These are phyloP conservation scores for Chrysotoxum bicinctum DNA, from an alignment of 2,888 invertebrate genomes.

Conservation along the genomic window DNA sequence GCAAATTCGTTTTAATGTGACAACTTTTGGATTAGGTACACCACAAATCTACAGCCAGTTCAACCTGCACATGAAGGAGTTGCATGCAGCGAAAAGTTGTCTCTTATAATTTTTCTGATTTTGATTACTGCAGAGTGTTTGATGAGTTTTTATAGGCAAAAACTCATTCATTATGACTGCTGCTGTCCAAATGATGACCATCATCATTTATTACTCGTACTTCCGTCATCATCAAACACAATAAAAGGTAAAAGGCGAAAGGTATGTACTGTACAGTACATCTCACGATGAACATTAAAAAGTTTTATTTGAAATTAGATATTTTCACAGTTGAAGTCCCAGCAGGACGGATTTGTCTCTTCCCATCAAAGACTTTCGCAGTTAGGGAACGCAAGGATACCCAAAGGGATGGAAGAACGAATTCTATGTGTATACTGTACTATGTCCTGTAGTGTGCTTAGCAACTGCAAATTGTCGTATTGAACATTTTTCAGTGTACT, in stretches of 20 bases:
- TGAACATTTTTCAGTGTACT: constrained; percentile 46
- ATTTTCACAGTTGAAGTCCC: constrained; percentile 41
- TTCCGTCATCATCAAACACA: background rate
- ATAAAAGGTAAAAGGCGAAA: constrained; percentile 40
- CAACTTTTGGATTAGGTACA: constrained; percentile 48
- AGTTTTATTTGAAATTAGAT: constrained; percentile 18
- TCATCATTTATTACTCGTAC: background rate
- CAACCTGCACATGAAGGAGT: background rate
- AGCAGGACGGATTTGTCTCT: background rate
- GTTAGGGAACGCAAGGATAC: background rate
- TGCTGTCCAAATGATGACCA: constrained; percentile 8
- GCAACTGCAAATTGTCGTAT: constrained; percentile 61
- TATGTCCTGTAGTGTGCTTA: constrained; percentile 13
- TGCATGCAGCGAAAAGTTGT: background rate
- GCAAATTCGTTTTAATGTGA: constrained; percentile 58
- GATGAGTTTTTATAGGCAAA: constrained; percentile 51
- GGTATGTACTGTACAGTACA: background rate
- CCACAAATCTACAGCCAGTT: background rate
- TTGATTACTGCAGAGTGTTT: constrained; percentile 42
- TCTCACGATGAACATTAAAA: background rate
- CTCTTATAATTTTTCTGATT: constrained; percentile 15
- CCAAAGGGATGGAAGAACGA: constrained; percentile 1
- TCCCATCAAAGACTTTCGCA: background rate
- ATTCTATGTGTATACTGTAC: background rate
- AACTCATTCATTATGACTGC: constrained; percentile 28